These are phyloP conservation scores for Pseudomyrmex flavicornis DNA, from an alignment of 1,140 invertebrate species.

Conservation along the genomic window DNA sequence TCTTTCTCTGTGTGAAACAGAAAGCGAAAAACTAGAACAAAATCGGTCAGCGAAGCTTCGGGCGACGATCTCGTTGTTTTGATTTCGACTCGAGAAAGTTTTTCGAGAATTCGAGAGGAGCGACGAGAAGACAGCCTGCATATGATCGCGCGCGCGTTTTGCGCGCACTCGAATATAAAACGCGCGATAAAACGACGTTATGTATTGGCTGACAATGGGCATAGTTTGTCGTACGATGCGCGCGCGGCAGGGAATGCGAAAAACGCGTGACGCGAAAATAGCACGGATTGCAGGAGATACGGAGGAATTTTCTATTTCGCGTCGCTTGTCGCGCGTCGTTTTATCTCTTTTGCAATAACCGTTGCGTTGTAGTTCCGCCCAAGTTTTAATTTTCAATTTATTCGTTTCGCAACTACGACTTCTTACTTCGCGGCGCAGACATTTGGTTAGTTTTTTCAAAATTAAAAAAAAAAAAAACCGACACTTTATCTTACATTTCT, in stretches of 20 bases:
- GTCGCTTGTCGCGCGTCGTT: neutral
- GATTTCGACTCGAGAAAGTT: constrained; percentile 14
- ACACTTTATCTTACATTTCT: no score
- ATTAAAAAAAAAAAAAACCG: no score
- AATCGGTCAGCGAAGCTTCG: constrained; percentile 6
- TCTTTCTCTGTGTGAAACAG: constrained; percentile 6
- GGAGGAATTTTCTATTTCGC: constrained; percentile 22
- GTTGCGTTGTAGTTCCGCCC: neutral
- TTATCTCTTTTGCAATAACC: constrained; percentile 1
- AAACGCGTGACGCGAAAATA: constrained; percentile 22
- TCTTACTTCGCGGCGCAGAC: neutral
- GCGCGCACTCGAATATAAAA: constrained; percentile 6
- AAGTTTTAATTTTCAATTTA: constrained; percentile 7
- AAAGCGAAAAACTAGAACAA: constrained; percentile 6
- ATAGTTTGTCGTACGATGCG: constrained; percentile 37
- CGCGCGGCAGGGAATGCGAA: constrained; percentile 2
- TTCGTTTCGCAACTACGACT: constrained; percentile 4
- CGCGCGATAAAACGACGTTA: constrained; percentile 17
- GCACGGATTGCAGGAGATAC: neutral
- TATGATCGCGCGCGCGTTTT: constrained; percentile 13
- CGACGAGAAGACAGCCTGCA: neutral
- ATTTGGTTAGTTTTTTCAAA: constrained; percentile 1
- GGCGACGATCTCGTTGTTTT: neutral
- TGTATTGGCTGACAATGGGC: constrained; percentile 43
- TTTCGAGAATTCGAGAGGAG: constrained; percentile 6